Conservation (phyloP, 92 coral and sea anemone genomes). For the Isaurus tuberculatus region DNA sequence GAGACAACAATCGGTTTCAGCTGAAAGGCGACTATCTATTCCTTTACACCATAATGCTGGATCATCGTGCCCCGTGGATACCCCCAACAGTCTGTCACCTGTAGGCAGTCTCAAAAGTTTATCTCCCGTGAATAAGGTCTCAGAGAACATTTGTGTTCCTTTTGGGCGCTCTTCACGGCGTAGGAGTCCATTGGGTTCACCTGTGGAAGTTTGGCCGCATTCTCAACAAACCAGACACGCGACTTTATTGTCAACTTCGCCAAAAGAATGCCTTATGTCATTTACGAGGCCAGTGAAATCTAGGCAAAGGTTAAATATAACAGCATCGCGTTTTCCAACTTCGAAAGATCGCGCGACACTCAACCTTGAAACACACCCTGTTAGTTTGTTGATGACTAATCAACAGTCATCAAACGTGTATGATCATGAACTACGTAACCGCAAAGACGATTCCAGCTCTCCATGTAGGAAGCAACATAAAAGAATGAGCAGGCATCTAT, state of each 20-base stretch:
- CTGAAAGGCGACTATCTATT: constrained; percentile 14
- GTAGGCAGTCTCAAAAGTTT: constrained; percentile 2
- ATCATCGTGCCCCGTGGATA: not conserved
- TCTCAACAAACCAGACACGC: not conserved
- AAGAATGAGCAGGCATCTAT: not conserved
- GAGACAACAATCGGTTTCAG: not conserved
- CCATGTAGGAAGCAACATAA: not conserved
- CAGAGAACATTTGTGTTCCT: constrained; percentile 24
- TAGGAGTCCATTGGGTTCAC: constrained; percentile 29
- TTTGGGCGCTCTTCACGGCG: not conserved
- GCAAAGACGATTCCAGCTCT: not conserved
- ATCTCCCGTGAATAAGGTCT: constrained; percentile 6
- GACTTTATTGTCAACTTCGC: constrained; percentile 5
- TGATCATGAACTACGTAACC: not conserved
- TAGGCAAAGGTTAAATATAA: constrained; percentile 5
- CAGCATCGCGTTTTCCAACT: constrained; percentile 19
- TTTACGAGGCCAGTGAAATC: constrained; percentile 19
- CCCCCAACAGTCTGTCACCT: not conserved
- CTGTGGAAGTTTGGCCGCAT: constrained; percentile 13
- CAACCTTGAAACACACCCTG: not conserved
- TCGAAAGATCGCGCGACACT: not conserved
- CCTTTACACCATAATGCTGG: not conserved
- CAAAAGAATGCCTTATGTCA: constrained; percentile 7
- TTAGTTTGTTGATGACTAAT: not conserved
- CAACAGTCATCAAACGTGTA: not conserved